Base-by-base conservation (phyloP, 2,797 vertebrate genomes). In the Schizopygopsis malacanthus region DNA sequence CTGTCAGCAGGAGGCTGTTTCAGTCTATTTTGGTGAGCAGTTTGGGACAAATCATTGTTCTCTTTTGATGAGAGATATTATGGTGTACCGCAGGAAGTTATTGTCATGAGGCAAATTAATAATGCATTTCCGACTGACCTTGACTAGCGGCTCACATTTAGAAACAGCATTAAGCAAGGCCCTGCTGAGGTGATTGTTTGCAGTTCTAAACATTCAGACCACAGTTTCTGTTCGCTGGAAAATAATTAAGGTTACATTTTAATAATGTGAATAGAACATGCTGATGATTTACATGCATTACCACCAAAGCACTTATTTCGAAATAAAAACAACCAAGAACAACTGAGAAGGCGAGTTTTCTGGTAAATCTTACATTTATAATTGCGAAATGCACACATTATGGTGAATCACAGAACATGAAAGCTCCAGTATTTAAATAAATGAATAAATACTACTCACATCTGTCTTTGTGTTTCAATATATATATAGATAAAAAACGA, bases 51-150 rank as follows among this genome's bases (percentile, higher is more conserved):
- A 90, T 89, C 86, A 92, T 90, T 82, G 92, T 86, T 86, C 84
- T 73, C 83, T 82, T 90, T 88, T 73, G 76, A 89, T 90, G 88
- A 88, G 86, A 89, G 89, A 88, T 82, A 89, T 70, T 45, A 25
- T 84, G 76, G 77, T 82, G 85, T 76, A 90, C 90, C 88, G 77
- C 88, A 76, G 87, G 86, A 93, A 88, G 88, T 89, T 82, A 88
- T 87, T 91, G 89, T 91, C 89, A 50, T 82, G 79, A 89, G 90
- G 89, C 86, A 91, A 93, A 94, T 94, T 91, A 94, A 92, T 92
- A 91, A 92, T 41, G 16, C 86, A 89, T 90, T 91, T 90, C 79
- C 28, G 47, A 45, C 67, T 88, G 91, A 92, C 91, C 90, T 92
- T 91, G 91, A 90, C 86, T 86, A 91, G 91, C 89, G 88, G 84